Evolutionary conservation across 2,797 vertebrate genomes (phyloP).

Genomic region (Aeoliscus strigatus): DNA sequence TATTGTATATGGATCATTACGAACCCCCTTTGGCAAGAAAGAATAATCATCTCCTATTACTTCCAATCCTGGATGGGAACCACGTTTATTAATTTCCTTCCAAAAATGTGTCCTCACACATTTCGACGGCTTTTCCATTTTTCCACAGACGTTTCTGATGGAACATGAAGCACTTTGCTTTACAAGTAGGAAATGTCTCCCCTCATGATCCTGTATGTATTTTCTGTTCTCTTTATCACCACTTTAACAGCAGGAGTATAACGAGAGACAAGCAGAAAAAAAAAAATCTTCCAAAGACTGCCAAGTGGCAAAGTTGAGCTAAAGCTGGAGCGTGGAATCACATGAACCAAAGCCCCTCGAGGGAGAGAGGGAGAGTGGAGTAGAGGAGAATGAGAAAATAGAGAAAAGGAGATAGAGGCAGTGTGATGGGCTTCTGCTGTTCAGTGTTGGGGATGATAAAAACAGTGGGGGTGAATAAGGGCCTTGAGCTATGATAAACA

Average conservation of each 20-base stretch:
- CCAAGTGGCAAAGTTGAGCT: constrained; percentile 73
- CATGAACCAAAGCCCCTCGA: constrained; percentile 68
- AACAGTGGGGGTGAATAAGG: constrained; percentile 70
- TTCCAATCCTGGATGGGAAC: constrained; percentile 54
- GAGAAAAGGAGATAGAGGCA: constrained; percentile 53
- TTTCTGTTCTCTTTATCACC: constrained; percentile 68
- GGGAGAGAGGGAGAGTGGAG: constrained; percentile 60
- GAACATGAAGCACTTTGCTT: constrained; percentile 56
- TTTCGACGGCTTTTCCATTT: constrained; percentile 35
- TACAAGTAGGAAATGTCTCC: constrained; percentile 55
- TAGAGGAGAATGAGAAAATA: constrained; percentile 54
- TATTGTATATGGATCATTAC: constrained; percentile 49
- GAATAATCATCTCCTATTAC: constrained; percentile 54
- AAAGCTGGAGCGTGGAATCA: constrained; percentile 71
- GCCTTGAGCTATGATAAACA: constrained; percentile 70
- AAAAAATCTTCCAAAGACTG: constrained; percentile 63
- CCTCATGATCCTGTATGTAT: constrained; percentile 62
- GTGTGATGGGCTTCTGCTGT: constrained; percentile 67
- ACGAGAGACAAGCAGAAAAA: constrained; percentile 61
- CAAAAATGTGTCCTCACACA: constrained; percentile 37
- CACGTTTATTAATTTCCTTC: constrained; percentile 29
- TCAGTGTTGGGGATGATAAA: constrained; percentile 69
- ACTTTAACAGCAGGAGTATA: constrained; percentile 69
- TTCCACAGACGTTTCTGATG: constrained; percentile 44
- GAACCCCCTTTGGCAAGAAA: constrained; percentile 31